Conservation (phyloP, 1,140 invertebrate genomes). For the Cyrtorhinus lividipennis region DNA sequence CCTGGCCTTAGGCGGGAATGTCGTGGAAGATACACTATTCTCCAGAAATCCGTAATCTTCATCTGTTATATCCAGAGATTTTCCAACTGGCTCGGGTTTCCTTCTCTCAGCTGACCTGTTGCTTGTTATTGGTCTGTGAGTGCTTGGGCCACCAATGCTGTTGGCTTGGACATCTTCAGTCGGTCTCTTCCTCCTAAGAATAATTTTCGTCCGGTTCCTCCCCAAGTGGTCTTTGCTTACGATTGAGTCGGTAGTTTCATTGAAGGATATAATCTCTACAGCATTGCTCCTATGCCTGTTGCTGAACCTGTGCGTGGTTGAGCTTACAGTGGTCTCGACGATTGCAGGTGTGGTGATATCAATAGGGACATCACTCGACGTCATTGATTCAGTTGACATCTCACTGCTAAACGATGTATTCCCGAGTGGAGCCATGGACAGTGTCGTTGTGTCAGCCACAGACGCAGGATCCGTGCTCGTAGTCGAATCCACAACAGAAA, state of each 20-base stretch:
- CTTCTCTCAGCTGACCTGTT: no score
- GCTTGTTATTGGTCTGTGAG: neutral
- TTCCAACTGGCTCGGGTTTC: neutral
- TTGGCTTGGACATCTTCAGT: neutral
- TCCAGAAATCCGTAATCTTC: slow-evolving; percentile 5
- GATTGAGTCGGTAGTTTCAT: neutral
- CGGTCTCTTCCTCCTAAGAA: slow-evolving; percentile 2
- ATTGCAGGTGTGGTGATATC: neutral
- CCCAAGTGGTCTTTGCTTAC: no score
- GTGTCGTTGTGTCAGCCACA: neutral
- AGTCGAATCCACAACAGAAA: no score
- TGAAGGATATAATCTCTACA: neutral
- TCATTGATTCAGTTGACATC: neutral
- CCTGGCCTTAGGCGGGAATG: neutral
- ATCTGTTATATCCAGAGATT: neutral
- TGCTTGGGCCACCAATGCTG: neutral
- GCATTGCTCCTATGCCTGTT: neutral
- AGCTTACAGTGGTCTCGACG: neutral
- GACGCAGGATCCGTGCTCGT: neutral
- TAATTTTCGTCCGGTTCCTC: slow-evolving; percentile 7
- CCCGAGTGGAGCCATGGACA: neutral
- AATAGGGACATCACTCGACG: neutral
- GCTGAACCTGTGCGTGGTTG: neutral
- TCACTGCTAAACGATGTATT: neutral
- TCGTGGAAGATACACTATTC: neutral